Evolutionary conservation across 2,888 invertebrate species (phyloP).

Genomic region (Eristalis arbustorum): DNA sequence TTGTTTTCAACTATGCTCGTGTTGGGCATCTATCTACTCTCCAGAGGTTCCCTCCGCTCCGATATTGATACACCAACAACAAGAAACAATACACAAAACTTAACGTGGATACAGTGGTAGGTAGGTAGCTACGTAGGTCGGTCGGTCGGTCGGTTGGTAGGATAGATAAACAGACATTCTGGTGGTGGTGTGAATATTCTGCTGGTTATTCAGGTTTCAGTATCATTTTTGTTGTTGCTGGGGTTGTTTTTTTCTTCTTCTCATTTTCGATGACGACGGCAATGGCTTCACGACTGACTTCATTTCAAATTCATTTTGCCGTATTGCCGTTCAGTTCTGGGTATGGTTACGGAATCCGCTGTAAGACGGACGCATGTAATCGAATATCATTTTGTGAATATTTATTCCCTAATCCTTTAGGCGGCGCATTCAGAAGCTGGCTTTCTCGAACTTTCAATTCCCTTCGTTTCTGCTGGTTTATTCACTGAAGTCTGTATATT

Average conservation of each 20-base stretch:
- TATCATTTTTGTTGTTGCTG: background rate
- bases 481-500: constrained; percentile 40
- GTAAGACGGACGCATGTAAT: constrained; percentile 22
- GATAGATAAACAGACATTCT: constrained; percentile 31
- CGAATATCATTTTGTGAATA: constrained; percentile 14
- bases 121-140: constrained; percentile 38
- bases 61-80: constrained; percentile 9
- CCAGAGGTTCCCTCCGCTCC: constrained; percentile 29
- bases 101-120: constrained; percentile 31
- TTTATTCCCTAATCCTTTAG: background rate
- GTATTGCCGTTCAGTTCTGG: constrained; percentile 21
- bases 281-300: constrained; percentile 61
- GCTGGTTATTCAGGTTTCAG: constrained; percentile 57
- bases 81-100: constrained; percentile 6
- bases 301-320: constrained; percentile 61
- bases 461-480: constrained; percentile 37
- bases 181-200: constrained; percentile 45
- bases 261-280: constrained; percentile 24
- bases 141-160: constrained; percentile 50
- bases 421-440: constrained; percentile 33
- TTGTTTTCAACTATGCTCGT: constrained; percentile 34
- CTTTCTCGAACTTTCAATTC: constrained; percentile 38
- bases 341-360: constrained; percentile 49
- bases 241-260: background rate
- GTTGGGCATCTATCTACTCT: constrained; percentile 24